Evolutionary conservation across 2,113 vertebrate genomes (phyloP), one percentile per base, ranked within the genome.

Genomic region (Chlamydotis undulata): DNA sequence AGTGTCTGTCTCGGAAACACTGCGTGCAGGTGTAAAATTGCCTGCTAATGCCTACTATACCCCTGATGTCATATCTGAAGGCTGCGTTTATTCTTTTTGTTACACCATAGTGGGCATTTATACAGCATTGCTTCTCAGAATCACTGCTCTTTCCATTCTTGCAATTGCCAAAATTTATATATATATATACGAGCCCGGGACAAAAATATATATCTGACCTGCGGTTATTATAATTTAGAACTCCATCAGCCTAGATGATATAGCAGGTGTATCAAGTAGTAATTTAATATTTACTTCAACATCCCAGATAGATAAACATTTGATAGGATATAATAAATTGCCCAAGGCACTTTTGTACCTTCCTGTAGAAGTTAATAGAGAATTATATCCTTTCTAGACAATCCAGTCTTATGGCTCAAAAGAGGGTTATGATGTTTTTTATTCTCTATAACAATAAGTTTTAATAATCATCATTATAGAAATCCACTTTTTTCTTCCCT

Each of bases 281-380:
- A 39, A 77, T 77, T 83, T 76, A 56, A 73, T 73, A 84, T 77
- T 87, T 87, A 57, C 41, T 81, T 77, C 77, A 91, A 67, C 33
- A 81, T 23, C 63, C 19, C 33, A 49, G 50, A 70, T 0, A 65
- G 68, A 87, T 13, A 37, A 94, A 67, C 28, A 49, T 74, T 87
- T 90, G 78, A 61, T 33, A 45, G n/a, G 37, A 55, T 19, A 50
- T 17, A 67, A 91, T 19, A 75, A 10, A 78, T 87, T 84, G 93
- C 52, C 74, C 59, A 67, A 41, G 65, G 52, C 56, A 61, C 4
- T 49, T 81, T 37, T 50, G 41, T 50, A 39, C 25, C 50, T 60
- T n/a, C 45, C 39, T 60, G 61, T 15, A 50, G 43, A 22, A 47
- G 7, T 74, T 67, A 78, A 77, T 21, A 61, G 29, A 67, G 74